These are phyloP conservation scores for Astatotilapia flaviijosephi DNA, from an alignment of 2,113 vertebrate genomes.

Conservation along the genomic window DNA sequence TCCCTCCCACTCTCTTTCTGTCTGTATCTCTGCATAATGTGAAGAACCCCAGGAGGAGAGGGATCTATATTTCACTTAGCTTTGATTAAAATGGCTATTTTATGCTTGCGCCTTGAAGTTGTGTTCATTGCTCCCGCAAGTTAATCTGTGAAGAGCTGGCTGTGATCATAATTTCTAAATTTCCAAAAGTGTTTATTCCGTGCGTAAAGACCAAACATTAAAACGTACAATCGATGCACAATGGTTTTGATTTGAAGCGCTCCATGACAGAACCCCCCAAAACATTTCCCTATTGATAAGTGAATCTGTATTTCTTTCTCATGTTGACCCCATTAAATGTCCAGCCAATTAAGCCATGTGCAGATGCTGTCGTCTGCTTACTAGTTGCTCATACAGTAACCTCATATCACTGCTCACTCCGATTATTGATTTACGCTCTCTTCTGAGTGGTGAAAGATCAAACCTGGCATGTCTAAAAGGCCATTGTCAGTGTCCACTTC, in stretches of 20 bases:
- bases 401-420: slow-evolving; percentile 67
- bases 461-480: slow-evolving; percentile 72
- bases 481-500: slow-evolving; percentile 74
- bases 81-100: slow-evolving; percentile 46
- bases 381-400: slow-evolving; percentile 64
- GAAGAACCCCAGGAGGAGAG: slow-evolving; percentile 23
- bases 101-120: slow-evolving; percentile 22
- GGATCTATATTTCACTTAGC: slow-evolving; percentile 42
- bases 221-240: slow-evolving; percentile 11
- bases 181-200: background rate
- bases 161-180: slow-evolving; percentile 27
- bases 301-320: slow-evolving; percentile 16
- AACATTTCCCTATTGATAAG: slow-evolving; percentile 54
- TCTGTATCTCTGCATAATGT: slow-evolving; percentile 21
- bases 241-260: slow-evolving; percentile 20
- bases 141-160: slow-evolving; percentile 16
- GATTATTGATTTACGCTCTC: slow-evolving; percentile 70
- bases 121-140: background rate
- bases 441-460: slow-evolving; percentile 59
- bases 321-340: slow-evolving; percentile 55
- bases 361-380: slow-evolving; percentile 34
- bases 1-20: background rate
- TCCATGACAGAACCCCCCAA: background rate
- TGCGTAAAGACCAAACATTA: slow-evolving; percentile 3
- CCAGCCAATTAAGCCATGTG: slow-evolving; percentile 60